Evolutionary conservation across 2,888 invertebrate genomes (phyloP).

Genomic region (Lasioglossum marginatum): DNA sequence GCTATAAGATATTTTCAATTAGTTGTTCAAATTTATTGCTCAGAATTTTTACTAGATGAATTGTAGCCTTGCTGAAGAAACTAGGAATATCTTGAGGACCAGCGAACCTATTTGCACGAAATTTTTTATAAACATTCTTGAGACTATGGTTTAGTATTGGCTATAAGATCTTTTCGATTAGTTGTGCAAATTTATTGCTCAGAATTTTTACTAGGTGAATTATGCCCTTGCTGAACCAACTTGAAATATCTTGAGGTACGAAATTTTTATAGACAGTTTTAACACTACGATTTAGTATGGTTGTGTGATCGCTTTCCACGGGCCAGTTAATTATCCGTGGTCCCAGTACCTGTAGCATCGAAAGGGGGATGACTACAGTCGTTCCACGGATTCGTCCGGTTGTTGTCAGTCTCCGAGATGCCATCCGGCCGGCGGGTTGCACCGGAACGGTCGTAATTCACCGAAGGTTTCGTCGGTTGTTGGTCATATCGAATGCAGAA

Average conservation of each 20-base stretch:
- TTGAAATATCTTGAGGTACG: neutral
- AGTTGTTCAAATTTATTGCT: neutral
- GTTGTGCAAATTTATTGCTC: too few species aligned
- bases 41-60: neutral
- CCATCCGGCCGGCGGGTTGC: constrained; percentile 29
- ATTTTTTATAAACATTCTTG: too few species aligned
- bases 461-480: constrained; percentile 62
- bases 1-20: neutral
- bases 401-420: constrained; percentile 31
- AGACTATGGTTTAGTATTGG: neutral
- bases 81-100: neutral
- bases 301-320: neutral
- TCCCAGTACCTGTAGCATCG: neutral
- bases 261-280: neutral
- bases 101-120: neutral
- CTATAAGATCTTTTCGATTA: neutral
- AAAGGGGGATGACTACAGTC: constrained; percentile 1
- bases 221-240: neutral
- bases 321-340: neutral
- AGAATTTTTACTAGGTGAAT: too few species aligned
- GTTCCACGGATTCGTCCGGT: neutral
- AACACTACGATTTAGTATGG: neutral
- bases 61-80: neutral
- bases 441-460: constrained; percentile 68
- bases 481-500: constrained; percentile 82